Base-by-base conservation (phyloP, 2,113 vertebrate species). In the Calidris pygmaea region DNA sequence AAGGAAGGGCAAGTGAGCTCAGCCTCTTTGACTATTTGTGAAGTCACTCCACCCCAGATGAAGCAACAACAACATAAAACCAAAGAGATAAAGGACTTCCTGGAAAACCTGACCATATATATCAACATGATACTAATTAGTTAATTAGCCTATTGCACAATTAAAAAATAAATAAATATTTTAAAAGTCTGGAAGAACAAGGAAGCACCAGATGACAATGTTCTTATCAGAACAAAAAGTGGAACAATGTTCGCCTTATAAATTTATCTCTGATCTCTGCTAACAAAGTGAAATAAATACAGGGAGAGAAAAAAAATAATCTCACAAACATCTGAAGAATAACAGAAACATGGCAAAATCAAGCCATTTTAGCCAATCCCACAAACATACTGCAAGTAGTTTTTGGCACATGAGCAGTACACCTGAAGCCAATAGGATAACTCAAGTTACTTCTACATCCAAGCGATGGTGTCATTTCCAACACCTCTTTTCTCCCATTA, bases 91-190 rank as follows among this genome's bases (percentile, higher is more conserved):
- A 12, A 91, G 58, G 77, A 72, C 91, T 94, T 96, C 94, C 91
- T 97, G 94, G 84, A 96, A 94, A 92, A 94, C 72, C 30, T 90
- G 73, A 88, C 82, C 80, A 79, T 84, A 55, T 79, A 41, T 24
- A 78, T 90, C 82, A 94, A 73, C 58, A 48, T 45, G 10, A 45
- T 86, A 70, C 76, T 89, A 95, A 94, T 94, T 87, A 94, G 55
- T 80, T 93, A 90, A 94, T 94, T 77, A 95, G 60, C 43, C 39
- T 91, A 93, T 94, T 95, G 93, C 91, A 96, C 93, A 92, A 94
- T 88, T 84, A 0, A 75, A 82, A 91, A 80, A 94, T 75, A 93
- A 94, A 90, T 80, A 94, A 94, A 76, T 95, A 96, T 70, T 89
- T 73, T 67, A 5, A 82, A 93, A 95, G 55, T 66, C 58, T 86